Conservation (phyloP, 2,888 invertebrate species). For the Agonum fuliginosum region DNA sequence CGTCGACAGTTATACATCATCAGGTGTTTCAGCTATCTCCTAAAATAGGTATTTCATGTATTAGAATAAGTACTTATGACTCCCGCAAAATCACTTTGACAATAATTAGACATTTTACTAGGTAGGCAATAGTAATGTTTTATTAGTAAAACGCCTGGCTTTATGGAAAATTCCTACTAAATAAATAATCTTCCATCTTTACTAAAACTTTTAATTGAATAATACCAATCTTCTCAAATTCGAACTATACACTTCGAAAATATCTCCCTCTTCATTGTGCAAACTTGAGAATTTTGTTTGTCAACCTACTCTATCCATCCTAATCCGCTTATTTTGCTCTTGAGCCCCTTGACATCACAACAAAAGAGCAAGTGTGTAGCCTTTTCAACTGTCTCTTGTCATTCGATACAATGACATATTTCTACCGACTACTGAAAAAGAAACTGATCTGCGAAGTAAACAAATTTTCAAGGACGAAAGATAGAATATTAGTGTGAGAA, state of each 20-base stretch:
- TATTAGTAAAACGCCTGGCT: no score
- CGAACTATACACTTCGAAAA: not conserved
- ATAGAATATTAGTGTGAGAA: slow-evolving; percentile 8
- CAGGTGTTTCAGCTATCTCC: no score
- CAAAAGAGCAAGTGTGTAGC: slow-evolving; percentile 49
- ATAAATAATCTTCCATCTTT: no score
- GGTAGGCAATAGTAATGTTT: no score
- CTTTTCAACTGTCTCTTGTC: slow-evolving; percentile 36
- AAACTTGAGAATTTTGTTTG: slow-evolving; percentile 51
- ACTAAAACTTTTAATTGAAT: not conserved
- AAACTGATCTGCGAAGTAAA: slow-evolving; percentile 4
- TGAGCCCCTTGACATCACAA: slow-evolving; percentile 34
- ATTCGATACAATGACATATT: slow-evolving; percentile 50
- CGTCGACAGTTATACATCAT: no score
- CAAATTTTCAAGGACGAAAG: slow-evolving; percentile 21
- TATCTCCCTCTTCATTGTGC: not conserved
- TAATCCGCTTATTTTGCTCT: slow-evolving; percentile 57
- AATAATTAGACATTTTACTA: no score
- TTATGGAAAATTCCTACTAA: no score
- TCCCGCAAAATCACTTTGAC: no score
- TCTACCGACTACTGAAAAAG: slow-evolving; percentile 8
- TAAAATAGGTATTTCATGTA: no score
- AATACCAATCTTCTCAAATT: not conserved
- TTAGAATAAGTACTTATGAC: no score
- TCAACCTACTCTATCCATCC: slow-evolving; percentile 22